These are phyloP conservation scores for Eilema depressum DNA, from an alignment of 2,888 invertebrate species.

Conservation along the genomic window DNA sequence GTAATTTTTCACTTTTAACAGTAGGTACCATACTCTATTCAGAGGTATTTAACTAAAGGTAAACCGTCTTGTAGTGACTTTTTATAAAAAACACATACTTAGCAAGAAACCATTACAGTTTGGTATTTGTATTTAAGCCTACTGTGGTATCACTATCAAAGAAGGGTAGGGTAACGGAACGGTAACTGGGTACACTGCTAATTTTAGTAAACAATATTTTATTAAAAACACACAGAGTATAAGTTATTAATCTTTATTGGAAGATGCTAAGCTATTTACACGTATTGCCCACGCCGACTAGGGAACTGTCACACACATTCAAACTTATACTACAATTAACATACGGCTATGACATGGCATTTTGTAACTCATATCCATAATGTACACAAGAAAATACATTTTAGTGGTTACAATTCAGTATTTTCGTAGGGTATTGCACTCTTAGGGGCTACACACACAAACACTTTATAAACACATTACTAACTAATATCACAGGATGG, in stretches of 20 bases:
- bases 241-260: constrained; percentile 41
- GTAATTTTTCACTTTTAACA: too few relatives aligned
- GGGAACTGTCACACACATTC: constrained; percentile 22
- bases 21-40: too few relatives aligned
- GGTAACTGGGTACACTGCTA: too few relatives aligned
- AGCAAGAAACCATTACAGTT: too few relatives aligned
- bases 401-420: constrained; percentile 26
- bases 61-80: too few relatives aligned
- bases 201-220: too few relatives aligned
- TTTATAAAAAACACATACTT: too few relatives aligned
- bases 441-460: constrained; percentile 53
- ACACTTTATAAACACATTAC: constrained; percentile 58
- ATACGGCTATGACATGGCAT: constrained; percentile 32
- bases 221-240: constrained; percentile 7
- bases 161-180: too few relatives aligned
- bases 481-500: constrained; percentile 81
- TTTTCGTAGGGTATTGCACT: constrained; percentile 34
- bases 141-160: too few relatives aligned
- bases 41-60: too few relatives aligned
- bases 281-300: constrained; percentile 44
- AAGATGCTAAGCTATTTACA: constrained; percentile 53
- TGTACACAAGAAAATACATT: constrained; percentile 12
- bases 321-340: constrained; percentile 30
- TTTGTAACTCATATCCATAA: constrained; percentile 26
- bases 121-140: too few relatives aligned